Evolutionary conservation across 1,140 invertebrate species (phyloP).

Genomic region (Bombus cullumanus): DNA sequence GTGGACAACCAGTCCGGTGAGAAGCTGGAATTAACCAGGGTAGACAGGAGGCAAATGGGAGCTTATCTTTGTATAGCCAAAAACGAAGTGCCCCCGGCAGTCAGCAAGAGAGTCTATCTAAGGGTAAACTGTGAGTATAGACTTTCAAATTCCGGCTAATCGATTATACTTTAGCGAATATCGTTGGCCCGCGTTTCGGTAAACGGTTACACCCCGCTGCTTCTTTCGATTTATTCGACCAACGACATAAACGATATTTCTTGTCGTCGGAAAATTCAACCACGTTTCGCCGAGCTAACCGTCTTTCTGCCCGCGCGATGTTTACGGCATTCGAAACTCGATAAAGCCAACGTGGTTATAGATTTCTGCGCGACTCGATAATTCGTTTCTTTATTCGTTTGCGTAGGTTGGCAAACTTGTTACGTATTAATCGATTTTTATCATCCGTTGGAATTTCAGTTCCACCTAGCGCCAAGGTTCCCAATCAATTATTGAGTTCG

Average conservation of each 20-base stretch:
- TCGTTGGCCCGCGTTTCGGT: not conserved
- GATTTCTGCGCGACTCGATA: not conserved
- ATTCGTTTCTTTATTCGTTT: too few species aligned
- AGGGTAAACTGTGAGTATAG: constrained; percentile 89
- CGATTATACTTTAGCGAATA: not conserved
- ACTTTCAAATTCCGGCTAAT: constrained; percentile 44
- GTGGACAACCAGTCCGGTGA: constrained; percentile 85
- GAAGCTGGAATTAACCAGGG: constrained; percentile 85
- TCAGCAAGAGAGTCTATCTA: constrained; percentile 89
- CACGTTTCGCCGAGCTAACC: not conserved
- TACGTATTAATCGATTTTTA: not conserved
- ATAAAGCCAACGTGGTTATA: not conserved
- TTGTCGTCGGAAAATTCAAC: not conserved
- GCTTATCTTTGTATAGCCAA: constrained; percentile 90
- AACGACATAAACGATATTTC: not conserved
- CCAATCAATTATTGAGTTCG: constrained; percentile 83
- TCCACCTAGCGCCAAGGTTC: constrained; percentile 82
- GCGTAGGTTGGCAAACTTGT: too few species aligned
- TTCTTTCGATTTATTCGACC: not conserved
- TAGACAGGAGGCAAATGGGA: constrained; percentile 89
- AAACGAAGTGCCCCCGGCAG: constrained; percentile 90
- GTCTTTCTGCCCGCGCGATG: not conserved
- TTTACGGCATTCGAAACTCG: not conserved
- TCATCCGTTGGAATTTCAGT: constrained; percentile 76
- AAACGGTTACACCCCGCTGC: not conserved